Conservation (phyloP, 2,797 vertebrate genomes). For the Pipistrellus kuhlii region DNA sequence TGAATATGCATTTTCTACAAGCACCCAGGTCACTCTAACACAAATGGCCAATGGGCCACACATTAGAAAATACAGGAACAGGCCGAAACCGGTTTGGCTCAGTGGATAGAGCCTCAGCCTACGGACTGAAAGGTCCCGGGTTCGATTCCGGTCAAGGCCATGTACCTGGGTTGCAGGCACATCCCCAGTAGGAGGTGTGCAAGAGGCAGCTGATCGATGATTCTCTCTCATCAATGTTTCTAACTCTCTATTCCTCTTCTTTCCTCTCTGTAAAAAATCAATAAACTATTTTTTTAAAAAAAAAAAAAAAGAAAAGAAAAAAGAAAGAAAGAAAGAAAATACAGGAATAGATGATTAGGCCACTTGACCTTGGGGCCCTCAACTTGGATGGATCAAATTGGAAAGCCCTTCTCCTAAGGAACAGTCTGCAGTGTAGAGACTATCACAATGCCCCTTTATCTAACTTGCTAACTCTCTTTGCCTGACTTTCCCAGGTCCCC, state of each 20-base stretch:
- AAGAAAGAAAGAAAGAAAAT: background rate
- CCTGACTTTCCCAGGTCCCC: background rate
- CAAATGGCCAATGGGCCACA: background rate
- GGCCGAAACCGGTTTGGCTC: no score
- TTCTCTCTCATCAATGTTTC: no score
- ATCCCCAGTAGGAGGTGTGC: no score
- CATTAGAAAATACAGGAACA: background rate
- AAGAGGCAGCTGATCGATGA: no score
- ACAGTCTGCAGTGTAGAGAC: background rate
- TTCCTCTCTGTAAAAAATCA: no score
- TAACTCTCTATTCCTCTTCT: no score
- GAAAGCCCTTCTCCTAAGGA: background rate
- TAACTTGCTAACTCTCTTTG: background rate
- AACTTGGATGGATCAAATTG: background rate
- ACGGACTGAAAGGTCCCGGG: no score
- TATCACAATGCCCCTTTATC: fast-evolving
- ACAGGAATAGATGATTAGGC: background rate
- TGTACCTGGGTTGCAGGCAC: no score
- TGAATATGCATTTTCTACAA: slow-evolving; percentile 8
- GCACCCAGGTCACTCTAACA: background rate
- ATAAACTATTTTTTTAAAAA: no score
- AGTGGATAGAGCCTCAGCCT: no score
- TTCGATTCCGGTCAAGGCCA: no score
- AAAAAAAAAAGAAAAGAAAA: no score
- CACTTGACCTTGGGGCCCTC: background rate